phyloP scores from a whole-genome alignment of 2,113 vertebrate species.

The Hiodon tergisus region DNA sequence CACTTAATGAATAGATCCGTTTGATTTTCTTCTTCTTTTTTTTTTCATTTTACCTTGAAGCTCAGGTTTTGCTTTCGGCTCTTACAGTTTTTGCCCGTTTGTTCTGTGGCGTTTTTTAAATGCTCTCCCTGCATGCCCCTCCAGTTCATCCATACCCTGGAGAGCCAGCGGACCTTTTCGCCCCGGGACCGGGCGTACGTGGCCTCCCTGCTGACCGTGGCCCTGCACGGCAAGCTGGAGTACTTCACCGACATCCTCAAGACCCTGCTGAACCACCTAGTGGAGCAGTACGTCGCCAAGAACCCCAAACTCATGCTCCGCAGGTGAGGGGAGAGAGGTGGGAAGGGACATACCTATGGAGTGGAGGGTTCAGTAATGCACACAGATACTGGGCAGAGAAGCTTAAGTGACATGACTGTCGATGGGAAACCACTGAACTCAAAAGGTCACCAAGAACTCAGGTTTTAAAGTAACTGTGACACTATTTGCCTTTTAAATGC shows the following conservation, averaged over 20 bases:
- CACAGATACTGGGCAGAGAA: not conserved
- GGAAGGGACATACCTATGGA: not conserved
- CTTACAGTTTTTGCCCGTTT: not conserved
- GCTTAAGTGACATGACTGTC: not conserved
- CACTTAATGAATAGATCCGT: too few relatives aligned
- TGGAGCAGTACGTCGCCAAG: constrained; percentile 92
- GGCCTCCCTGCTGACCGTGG: constrained; percentile 86
- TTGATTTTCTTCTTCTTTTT: too few relatives aligned
- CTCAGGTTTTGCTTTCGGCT: too few relatives aligned
- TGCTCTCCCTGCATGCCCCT: not conserved
- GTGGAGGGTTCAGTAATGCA: too few relatives aligned
- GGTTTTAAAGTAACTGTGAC: too few relatives aligned
- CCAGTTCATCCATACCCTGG: constrained; percentile 91
- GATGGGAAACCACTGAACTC: not conserved
- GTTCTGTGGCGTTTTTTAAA: not conserved
- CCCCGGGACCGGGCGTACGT: constrained; percentile 88
- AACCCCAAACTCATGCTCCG: constrained; percentile 95
- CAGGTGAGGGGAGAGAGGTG: constrained; percentile 63
- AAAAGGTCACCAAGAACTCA: not conserved
- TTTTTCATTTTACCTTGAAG: too few relatives aligned
- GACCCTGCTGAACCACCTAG: constrained; percentile 84
- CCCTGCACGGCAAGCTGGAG: constrained; percentile 88
- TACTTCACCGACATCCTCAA: constrained; percentile 97
- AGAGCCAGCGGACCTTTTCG: constrained; percentile 90
- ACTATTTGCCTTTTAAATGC: not conserved